These are phyloP conservation scores for Erebia aethiops DNA, from an alignment of 2,888 invertebrate genomes.

Conservation along the genomic window DNA sequence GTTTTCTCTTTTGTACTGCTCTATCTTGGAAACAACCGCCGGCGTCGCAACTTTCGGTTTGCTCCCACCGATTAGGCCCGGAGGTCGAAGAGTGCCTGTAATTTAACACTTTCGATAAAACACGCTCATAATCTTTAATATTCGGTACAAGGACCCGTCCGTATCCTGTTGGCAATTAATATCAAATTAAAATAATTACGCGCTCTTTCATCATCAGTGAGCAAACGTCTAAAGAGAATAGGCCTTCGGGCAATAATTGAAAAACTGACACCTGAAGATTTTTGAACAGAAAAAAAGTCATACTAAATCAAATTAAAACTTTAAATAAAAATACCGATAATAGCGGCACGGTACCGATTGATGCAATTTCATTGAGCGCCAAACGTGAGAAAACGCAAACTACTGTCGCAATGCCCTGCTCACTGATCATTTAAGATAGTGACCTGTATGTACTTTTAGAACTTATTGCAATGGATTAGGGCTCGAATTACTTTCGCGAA, in stretches of 20 bases:
- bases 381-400: slow-evolving; percentile 77
- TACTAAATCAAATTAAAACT: slow-evolving; percentile 65
- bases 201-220: slow-evolving; percentile 21
- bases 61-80: slow-evolving; percentile 96
- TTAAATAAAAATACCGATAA: slow-evolving; percentile 75
- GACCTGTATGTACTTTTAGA: slow-evolving; percentile 41
- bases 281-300: slow-evolving; percentile 54
- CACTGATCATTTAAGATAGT: slow-evolving; percentile 44
- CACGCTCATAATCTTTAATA: slow-evolving; percentile 21
- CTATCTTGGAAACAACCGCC: slow-evolving; percentile 98
- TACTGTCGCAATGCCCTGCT: slow-evolving; percentile 54
- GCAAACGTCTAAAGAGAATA: slow-evolving; percentile 22
- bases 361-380: slow-evolving; percentile 78
- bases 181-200: slow-evolving; percentile 34
- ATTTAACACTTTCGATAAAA: slow-evolving; percentile 47
- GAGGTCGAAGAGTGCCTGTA: slow-evolving; percentile 93
- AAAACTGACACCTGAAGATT: slow-evolving; percentile 59
- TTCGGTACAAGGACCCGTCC: slow-evolving; percentile 18
- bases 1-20: slow-evolving; percentile 98
- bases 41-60: slow-evolving; percentile 99
- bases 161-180: slow-evolving; percentile 30
- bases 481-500: slow-evolving; percentile 50
- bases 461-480: slow-evolving; percentile 56
- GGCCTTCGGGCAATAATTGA: slow-evolving; percentile 21
- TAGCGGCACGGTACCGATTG: slow-evolving; percentile 74